Evolutionary conservation across 1,140 invertebrate species (phyloP), one percentile per base, ranked within the genome.

Genomic region (Andricus grossulariae): DNA sequence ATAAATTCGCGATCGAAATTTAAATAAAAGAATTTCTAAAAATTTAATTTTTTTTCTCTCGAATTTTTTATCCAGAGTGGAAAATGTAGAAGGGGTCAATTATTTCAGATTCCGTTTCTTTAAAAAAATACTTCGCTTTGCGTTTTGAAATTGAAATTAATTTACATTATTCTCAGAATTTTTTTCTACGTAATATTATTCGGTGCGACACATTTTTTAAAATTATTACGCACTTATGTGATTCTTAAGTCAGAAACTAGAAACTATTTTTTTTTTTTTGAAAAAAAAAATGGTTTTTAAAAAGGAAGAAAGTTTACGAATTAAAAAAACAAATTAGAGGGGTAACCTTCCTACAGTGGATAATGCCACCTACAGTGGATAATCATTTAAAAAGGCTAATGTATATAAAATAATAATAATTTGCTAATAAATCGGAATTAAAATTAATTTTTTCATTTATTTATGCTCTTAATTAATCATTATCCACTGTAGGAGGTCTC

Each of bases 151-250:
- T 66, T 66, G 15, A 66, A 66, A 66, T 66, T 66, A 66, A 15
- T 66, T 32, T 39, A 66, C 21, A 32, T 57, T 25, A 19, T 45
- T 45, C 57, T 60, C 13, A 32, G 0, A 25, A n/a, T 66, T 39
- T n/a, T 66, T 66, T 13, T 66, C 15, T 66, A 39, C 16, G 15
- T 39, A 66, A 39, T 32, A 60, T 32, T 25, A 25, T 16, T 60
- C 32, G 39, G 60, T 66, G 60, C 60, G 60, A 66, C 57, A 66
- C 32, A 66, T 66, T 66, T 55, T 55, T 19, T 12, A 32, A 60
- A 66, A 66, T 66, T 66, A 39, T 66, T 39, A 10, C 60, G 60
- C 60, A 66, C 60, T 66, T 45, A 45, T 45, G 16, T 55, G 10
- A 11, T 57, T 57, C 13, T 57, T 57, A 2, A 15, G 60, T 66